Base-by-base conservation (phyloP, 1,140 invertebrate species). In the Aphelenchoides besseyi region DNA sequence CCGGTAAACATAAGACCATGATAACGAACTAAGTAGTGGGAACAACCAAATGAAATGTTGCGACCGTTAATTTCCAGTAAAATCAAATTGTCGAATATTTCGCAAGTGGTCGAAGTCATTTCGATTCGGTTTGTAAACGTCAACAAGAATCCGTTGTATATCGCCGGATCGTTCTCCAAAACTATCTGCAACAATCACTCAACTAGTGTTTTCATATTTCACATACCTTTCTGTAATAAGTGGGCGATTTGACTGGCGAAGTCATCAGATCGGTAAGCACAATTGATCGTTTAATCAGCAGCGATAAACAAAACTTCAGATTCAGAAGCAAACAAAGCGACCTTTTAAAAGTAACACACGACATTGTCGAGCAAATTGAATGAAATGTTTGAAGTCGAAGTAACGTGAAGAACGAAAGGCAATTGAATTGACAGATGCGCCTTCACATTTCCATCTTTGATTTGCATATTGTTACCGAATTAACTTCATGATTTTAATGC, bases 51-150 rank as follows among this genome's bases (percentile, higher is more conserved):
- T 33, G 18, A 18, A n/a, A 74, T 53, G 18, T 59, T 69, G 9
- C 53, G 36, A 9, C 36, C 33, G 36, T 74, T 74, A 23, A 78
- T 30, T 12, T 64, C 48, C 5, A 74, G 26, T 9, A 61, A 35
- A 28, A 73, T 12, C 26, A 74, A 48, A 5, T 55, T 36, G 35
- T 74, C 73, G n/a, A 74, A 55, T 2, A 77, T 18, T 5, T 23
- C 16, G 75, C 73, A 74, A 32, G 63, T 61, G 9, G 59, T 59
- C 2, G 28, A 12, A 59, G 70, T 69, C 26, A 74, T 77, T 30
- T 74, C 73, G 33, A 74, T 76, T 75, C 36, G 16, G 61, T 74
- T 74, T 9, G 66, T 28, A 55, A 74, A 26, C 9, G 67, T 70
- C 23, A 74, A n/a, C 26, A 74, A 37, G 53, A 74, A 74, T 37